Conservation (phyloP, 2,797 vertebrate species). For the Pangasius larnaudii region DNA sequence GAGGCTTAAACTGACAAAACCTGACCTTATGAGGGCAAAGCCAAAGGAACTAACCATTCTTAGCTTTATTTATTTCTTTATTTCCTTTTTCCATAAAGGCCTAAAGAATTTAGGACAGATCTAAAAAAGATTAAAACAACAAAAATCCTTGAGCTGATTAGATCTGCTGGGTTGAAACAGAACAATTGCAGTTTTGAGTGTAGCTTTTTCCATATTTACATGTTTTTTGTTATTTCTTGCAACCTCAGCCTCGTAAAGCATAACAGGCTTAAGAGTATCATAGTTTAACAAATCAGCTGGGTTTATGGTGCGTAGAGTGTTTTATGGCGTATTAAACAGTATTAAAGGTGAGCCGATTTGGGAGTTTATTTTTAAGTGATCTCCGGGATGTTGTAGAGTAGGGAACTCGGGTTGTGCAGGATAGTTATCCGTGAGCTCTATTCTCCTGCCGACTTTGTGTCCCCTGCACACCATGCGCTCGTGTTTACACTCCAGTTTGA, state of each 20-base stretch:
- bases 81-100: constrained; percentile 21
- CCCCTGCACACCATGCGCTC: constrained; percentile 38
- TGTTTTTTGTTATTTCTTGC: not conserved
- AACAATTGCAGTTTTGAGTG: not conserved
- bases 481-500: constrained; percentile 52
- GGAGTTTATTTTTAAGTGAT: not conserved
- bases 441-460: constrained; percentile 23
- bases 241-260: not conserved
- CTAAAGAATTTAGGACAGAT: constrained; percentile 22
- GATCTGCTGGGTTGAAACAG: not conserved
- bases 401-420: not conserved
- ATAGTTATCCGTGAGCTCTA: constrained; percentile 6
- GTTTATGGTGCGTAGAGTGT: not conserved
- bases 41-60: constrained; percentile 9
- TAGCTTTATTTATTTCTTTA: constrained; percentile 39
- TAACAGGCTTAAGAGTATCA: not conserved
- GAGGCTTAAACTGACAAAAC: constrained; percentile 15
- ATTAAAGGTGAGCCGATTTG: not conserved
- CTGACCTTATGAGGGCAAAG: constrained; percentile 41
- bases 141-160: constrained; percentile 1
- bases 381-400: not conserved
- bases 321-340: not conserved
- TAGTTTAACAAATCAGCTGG: not conserved
- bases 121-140: constrained; percentile 5
- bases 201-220: not conserved